A percentile compares a stretch with the other conserved stretches of the same genome.
Evolutionary conservation across 2,888 invertebrate species (phyloP).

Genomic region (Gymnocheta viridis): DNA sequence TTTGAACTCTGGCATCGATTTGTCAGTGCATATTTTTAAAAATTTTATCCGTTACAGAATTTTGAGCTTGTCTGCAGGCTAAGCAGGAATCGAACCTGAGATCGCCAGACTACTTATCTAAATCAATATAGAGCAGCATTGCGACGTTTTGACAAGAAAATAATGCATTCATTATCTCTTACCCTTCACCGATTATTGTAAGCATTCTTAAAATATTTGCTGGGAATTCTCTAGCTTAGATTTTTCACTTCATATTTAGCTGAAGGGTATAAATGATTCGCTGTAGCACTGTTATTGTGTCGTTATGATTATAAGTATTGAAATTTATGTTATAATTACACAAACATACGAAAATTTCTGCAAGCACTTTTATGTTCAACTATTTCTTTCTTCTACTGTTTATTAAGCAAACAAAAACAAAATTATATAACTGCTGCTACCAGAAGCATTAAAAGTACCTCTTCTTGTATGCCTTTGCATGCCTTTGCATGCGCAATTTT

Average conservation of each 20-base stretch:
- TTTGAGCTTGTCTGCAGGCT: too few species aligned
- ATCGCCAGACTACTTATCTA: too few species aligned
- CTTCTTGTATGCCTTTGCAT: background rate
- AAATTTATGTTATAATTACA: slow-evolving; percentile 8
- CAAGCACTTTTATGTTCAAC: background rate
- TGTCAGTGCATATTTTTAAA: too few species aligned
- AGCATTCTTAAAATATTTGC: too few species aligned
- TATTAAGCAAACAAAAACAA: slow-evolving; percentile 1
- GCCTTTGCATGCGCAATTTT: background rate
- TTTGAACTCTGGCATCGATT: too few species aligned
- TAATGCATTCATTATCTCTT: too few species aligned
- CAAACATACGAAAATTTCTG: background rate
- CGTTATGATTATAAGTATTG: slow-evolving; percentile 3
- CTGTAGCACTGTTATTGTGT: slow-evolving; percentile 6
- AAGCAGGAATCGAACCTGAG: too few species aligned
- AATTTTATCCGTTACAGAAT: too few species aligned
- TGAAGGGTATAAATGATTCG: background rate
- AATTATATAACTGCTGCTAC: background rate
- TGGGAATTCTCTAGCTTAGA: too few species aligned
- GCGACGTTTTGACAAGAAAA: too few species aligned
- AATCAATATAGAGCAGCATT: too few species aligned
- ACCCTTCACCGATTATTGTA: too few species aligned
- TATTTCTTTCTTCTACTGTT: background rate
- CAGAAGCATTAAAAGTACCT: background rate
- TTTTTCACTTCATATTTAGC: background rate